Base-by-base conservation (phyloP, 2,113 vertebrate species). In the Halichoeres trimaculatus region DNA sequence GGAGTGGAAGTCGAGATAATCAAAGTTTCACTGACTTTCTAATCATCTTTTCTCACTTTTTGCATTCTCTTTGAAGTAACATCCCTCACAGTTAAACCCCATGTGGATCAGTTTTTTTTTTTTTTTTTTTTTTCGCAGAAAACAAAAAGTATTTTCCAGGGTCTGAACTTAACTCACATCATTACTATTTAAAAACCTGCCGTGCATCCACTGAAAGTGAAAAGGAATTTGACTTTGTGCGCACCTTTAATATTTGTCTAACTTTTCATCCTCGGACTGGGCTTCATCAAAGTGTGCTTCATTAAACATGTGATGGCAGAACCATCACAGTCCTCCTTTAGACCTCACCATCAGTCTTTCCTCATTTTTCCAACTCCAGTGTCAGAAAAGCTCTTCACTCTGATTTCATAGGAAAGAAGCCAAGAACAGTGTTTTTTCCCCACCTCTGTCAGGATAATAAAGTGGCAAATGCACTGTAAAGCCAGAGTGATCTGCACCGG, bases 191-290 rank as follows among this genome's bases (percentile, higher is more conserved):
- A n/a, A 22, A 4, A 52, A 41, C 26, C 26, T 65, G 17, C 55
- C 52, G 53, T 38, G 1, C 35, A 55, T 59, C 38, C 13, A 23
- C 16, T 58, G 24, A 60, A 62, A 36, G 5, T 17, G 35, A 47
- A 22, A 12, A n/a, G 34, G 41, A 76, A 47, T 8, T 24, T 30
- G 67, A 34, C 40, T 65, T 47, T 48, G n/a, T 43, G 45, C 20
- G 9, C 41, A 51, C 10, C 6, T n/a, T 30, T 8, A 58, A 19
- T 78, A 70, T 85, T 89, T 82, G n/a, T 58, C 78, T 77, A 78
- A 83, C 40, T 41, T 41, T 41, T 67, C 50, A 36, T 59, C 22
- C 34, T 52, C 16, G 34, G 20, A 70, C 17, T 59, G 14, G 43
- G 69, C 43, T 77, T 61, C 41, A 47, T 64, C 72, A 17, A 4